These are phyloP conservation scores for Tragelaphus imberbis DNA, from an alignment of 2,113 vertebrate species.

Conservation along the genomic window DNA sequence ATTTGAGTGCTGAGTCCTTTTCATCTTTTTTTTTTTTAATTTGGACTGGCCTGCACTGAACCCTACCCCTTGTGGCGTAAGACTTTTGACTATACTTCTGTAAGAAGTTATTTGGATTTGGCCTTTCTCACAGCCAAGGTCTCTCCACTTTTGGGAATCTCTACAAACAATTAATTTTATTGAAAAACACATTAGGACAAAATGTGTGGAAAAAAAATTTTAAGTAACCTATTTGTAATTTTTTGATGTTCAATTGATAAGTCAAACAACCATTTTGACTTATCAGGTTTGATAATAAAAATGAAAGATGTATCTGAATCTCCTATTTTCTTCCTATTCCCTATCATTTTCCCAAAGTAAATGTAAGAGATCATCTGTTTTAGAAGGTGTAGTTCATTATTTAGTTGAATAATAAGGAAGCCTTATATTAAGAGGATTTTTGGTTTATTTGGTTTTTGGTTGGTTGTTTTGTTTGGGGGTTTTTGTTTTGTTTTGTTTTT, in stretches of 20 bases:
- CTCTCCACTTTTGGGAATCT: conserved; percentile 47
- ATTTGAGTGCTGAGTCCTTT: neutral
- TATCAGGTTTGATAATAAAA: neutral
- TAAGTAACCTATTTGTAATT: conserved; percentile 22
- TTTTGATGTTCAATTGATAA: conserved; percentile 21
- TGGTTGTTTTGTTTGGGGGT: neutral
- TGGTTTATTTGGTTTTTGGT: neutral
- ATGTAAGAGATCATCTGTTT: neutral
- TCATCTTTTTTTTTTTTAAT: neutral
- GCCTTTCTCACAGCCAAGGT: conserved; percentile 14
- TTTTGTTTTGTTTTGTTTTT: neutral
- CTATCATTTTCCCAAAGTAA: neutral
- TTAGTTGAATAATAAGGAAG: neutral
- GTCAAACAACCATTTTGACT: neutral
- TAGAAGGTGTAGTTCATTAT: neutral
- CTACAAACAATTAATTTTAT: conserved; percentile 21
- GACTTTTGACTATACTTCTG: conserved; percentile 9
- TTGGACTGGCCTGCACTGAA: neutral
- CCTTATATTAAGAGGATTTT: neutral
- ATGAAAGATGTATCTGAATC: neutral
- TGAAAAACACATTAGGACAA: conserved; percentile 35
- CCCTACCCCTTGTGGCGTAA: neutral
- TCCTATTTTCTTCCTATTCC: neutral
- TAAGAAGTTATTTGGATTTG: conserved; percentile 23
- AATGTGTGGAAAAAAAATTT: conserved; percentile 55